Evolutionary conservation across 1,140 invertebrate species (phyloP).

Genomic region (Berghia stephanieae): DNA sequence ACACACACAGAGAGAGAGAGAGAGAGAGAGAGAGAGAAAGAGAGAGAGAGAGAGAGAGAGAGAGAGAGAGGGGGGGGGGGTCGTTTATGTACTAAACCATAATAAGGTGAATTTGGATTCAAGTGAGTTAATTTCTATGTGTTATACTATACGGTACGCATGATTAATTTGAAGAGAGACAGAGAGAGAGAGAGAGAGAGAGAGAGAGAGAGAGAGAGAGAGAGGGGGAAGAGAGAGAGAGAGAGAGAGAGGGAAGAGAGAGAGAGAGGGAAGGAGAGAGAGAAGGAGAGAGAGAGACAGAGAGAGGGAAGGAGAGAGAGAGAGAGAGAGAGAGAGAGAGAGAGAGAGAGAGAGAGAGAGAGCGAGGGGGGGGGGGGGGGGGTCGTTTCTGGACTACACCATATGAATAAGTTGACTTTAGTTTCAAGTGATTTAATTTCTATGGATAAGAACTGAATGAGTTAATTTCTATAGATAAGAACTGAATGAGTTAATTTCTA

Average conservation of each 20-base stretch:
- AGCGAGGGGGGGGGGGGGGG: not conserved
- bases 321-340: not conserved
- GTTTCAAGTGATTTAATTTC: too few relatives aligned
- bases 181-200: constrained; percentile 5
- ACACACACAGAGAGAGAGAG: not conserved
- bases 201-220: constrained; percentile 22
- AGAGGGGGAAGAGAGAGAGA: not conserved
- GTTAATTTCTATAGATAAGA: too few relatives aligned
- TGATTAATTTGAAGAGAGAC: not conserved
- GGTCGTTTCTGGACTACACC: too few relatives aligned
- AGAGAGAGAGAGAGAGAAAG: not conserved
- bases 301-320: not conserved
- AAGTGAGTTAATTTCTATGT: not conserved
- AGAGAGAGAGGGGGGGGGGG: not conserved
- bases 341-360: constrained; percentile 9
- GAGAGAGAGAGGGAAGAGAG: not conserved
- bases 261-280: not conserved
- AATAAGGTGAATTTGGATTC: not conserved
- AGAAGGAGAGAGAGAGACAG: constrained; percentile 11
- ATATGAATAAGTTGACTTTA: too few relatives aligned
- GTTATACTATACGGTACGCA: not conserved
- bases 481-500: too few relatives aligned
- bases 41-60: not conserved
- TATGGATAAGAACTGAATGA: too few relatives aligned
- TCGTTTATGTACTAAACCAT: not conserved